Conservation (phyloP, 2,113 vertebrate genomes). For the Brienomyrus brachyistius region DNA sequence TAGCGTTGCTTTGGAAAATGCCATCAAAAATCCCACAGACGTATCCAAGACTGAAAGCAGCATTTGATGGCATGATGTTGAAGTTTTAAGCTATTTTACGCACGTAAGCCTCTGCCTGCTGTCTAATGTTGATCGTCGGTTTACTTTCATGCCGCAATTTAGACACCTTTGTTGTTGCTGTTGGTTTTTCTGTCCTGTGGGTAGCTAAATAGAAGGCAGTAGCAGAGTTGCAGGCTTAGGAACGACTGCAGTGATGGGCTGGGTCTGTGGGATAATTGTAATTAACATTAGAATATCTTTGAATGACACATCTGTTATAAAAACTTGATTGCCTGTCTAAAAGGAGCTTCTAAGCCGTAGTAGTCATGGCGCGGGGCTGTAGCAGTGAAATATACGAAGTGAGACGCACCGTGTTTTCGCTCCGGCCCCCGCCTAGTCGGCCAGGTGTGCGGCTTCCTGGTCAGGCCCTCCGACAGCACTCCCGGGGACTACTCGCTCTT, state of each 20-base stretch:
- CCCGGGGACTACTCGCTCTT: slow-evolving; percentile 98
- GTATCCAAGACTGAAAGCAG: background rate
- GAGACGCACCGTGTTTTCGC: background rate
- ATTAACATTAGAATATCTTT: background rate
- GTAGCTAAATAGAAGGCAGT: background rate
- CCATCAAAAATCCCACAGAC: background rate
- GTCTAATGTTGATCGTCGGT: background rate
- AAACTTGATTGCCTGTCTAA: background rate
- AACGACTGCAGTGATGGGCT: background rate
- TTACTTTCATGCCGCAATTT: background rate
- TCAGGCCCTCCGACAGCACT: slow-evolving; percentile 96
- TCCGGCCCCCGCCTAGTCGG: slow-evolving; percentile 63
- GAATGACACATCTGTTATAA: background rate
- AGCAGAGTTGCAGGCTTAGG: background rate
- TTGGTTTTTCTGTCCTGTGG: background rate
- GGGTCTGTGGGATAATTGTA: background rate
- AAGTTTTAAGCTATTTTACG: background rate
- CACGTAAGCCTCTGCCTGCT: background rate
- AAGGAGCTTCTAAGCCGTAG: background rate
- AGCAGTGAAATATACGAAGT: background rate
- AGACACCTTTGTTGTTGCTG: background rate
- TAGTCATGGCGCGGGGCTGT: too few species aligned
- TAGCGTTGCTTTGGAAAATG: background rate
- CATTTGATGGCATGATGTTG: background rate
- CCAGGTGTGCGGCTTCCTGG: slow-evolving; percentile 90